Evolutionary conservation across 2,797 vertebrate species (phyloP), one percentile per base, ranked within the genome.

Genomic region (Semotilus atromaculatus): DNA sequence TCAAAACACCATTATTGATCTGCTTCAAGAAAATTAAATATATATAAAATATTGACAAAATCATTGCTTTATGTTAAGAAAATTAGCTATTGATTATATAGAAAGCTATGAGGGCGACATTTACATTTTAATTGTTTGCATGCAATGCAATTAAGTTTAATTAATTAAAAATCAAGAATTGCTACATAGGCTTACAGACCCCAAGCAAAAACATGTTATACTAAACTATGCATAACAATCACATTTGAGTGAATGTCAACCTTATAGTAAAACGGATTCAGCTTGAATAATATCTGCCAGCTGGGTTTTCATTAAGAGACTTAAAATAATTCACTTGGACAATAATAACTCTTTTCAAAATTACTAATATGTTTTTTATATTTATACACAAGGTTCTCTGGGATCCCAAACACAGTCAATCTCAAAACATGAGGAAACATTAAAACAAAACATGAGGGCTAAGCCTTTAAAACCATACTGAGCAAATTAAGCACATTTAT

Each of bases 1-100:
- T 85, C n/a, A 84, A 88, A 90, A 77, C 68, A 83, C 43, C 10
- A 18, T 85, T 64, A 75, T 70, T 40, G 29, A 66, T 64, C 7
- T 38, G 74, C 60, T 83, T 74, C 72, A 81, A 45, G 60, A 76
- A 74, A 71, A 79, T 58, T 74, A 64, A 64, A 29, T 7, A 31
- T 64, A 31, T 6, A 64, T 58, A n/a, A 5, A 58, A 58, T n/a
- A 60, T 13, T 26, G 23, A 18, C 48, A 19, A 51, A 51, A 51
- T 19, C 18, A 19, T 58, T 7, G 2, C 60, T 64, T 64, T 31
- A 64, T 64, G 40, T 18, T 55, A 18, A 55, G 3, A 36, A 73
- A 10, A 13, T 73, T 1, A 21, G 8, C 26, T 51, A 11, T 31
- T 73, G 29, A 73, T 19, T 29, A 3, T 72, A 18, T 6, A 31